These are phyloP conservation scores for Drosophila atripex DNA, from an alignment of 2,888 invertebrate genomes.

Conservation along the genomic window DNA sequence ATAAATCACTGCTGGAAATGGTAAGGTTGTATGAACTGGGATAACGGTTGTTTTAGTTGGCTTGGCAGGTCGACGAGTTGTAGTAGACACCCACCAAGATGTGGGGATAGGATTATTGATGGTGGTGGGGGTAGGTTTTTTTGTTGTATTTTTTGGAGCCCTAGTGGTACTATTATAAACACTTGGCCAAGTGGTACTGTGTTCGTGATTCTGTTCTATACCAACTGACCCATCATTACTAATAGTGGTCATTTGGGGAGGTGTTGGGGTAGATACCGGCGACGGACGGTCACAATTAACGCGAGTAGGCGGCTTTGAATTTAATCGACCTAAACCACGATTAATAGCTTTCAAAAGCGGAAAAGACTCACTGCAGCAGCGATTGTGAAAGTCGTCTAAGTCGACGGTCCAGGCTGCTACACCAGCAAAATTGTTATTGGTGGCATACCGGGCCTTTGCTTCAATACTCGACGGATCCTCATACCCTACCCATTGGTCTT, in stretches of 20 bases:
- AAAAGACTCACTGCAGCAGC: slow-evolving; percentile 91
- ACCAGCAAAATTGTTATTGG: slow-evolving; percentile 90
- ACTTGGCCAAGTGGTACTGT: slow-evolving; percentile 77
- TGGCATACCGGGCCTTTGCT: slow-evolving; percentile 90
- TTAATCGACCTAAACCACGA: slow-evolving; percentile 88
- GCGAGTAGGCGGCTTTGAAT: slow-evolving; percentile 85
- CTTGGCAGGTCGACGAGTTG: slow-evolving; percentile 63
- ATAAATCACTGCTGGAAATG: slow-evolving; percentile 84
- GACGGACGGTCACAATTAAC: slow-evolving; percentile 89
- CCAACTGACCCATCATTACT: slow-evolving; percentile 85
- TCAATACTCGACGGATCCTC: slow-evolving; percentile 92
- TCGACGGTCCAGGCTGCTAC: slow-evolving; percentile 95
- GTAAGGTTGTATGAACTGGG: slow-evolving; percentile 81
- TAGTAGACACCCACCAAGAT: slow-evolving; percentile 83
- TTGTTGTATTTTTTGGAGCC: slow-evolving; percentile 49
- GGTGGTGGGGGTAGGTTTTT: slow-evolving; percentile 42
- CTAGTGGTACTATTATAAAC: slow-evolving; percentile 64
- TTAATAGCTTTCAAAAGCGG: slow-evolving; percentile 91
- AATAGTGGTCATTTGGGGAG: slow-evolving; percentile 90
- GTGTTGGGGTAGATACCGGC: slow-evolving; percentile 89
- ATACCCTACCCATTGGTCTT: slow-evolving; percentile 95
- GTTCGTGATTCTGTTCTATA: slow-evolving; percentile 66
- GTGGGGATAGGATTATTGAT: slow-evolving; percentile 78
- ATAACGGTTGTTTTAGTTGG: slow-evolving; percentile 65
- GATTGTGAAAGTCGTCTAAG: slow-evolving; percentile 93